Evolutionary conservation across 2,888 invertebrate species (phyloP), one percentile per base, ranked within the genome.

Genomic region (Caenorhabditis doughertyi): DNA sequence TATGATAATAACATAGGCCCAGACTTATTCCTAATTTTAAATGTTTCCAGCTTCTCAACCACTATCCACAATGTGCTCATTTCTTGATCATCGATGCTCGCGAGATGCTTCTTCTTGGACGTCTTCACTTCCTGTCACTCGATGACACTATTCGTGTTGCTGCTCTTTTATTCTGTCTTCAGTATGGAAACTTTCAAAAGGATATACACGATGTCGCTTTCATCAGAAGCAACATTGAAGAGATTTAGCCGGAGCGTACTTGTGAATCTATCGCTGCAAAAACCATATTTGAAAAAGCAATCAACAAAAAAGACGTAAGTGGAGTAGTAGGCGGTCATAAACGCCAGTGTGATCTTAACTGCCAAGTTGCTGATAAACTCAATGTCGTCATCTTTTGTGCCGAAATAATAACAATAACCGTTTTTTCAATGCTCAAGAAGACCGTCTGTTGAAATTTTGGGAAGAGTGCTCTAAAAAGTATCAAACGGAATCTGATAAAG

Each of bases 261-360:
- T 74, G 64, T 18, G 81, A 81, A 9, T 49, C 64, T 13, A 81
- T 81, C 16, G 55, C 44, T 8, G 55, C 73, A 11, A 81, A 70
- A 23, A 81, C 68, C 0, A 21, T 81, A 18, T 74, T 81, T 27
- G 81, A 74, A 56, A 81, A 74, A 39, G 25, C 62, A 16, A 55
- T 81, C 29, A 68, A 49, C 18, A 81, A 74, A 39, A n/a, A 74
- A 60, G 44, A 81, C 73, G 73, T 80, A 23, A 71, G 71, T 70
- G 27, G n/a, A n/a, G n/a, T n/a, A n/a, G n/a, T n/a, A n/a, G n/a
- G n/a, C n/a, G n/a, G 32, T 32, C 32, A 9, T 32, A 32, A 32
- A 42, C 4, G 9, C 32, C n/a, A n/a, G n/a, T 32, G 32, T 32
- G 39, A 39, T 16, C 9, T 39, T 39, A 13, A 39, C 39, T 9